Evolutionary conservation across 1,140 invertebrate species (phyloP).

Genomic region (Drosophila subobscura): DNA sequence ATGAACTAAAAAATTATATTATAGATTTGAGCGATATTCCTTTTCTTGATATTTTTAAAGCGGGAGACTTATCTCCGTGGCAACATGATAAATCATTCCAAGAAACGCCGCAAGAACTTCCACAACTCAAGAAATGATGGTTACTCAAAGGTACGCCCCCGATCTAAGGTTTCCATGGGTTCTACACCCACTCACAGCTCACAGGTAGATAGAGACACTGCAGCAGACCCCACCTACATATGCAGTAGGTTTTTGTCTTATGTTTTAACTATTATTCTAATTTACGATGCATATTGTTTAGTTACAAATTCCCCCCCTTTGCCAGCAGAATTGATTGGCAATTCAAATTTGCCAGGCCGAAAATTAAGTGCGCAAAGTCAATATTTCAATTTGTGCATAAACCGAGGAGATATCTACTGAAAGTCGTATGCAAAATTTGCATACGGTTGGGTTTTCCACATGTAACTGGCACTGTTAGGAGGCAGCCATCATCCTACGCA

Average conservation of each 20-base stretch:
- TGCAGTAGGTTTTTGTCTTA: slow-evolving; percentile 38
- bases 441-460: slow-evolving; percentile 29
- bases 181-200: slow-evolving; percentile 30
- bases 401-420: slow-evolving; percentile 34
- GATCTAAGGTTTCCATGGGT: slow-evolving; percentile 13
- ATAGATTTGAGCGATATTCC: no score
- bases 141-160: slow-evolving; percentile 40
- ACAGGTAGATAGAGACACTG: background rate
- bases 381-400: slow-evolving; percentile 71
- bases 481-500: slow-evolving; percentile 44
- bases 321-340: slow-evolving; percentile 57
- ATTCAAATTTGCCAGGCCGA: slow-evolving; percentile 74
- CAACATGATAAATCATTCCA: slow-evolving; percentile 44
- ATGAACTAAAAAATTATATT: no score
- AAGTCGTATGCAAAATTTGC: slow-evolving; percentile 64
- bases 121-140: slow-evolving; percentile 22
- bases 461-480: slow-evolving; percentile 50
- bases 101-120: slow-evolving; percentile 44
- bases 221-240: slow-evolving; percentile 26
- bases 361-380: slow-evolving; percentile 80
- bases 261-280: slow-evolving; percentile 68
- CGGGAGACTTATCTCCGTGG: slow-evolving; percentile 12
- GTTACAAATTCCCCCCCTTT: slow-evolving; percentile 21
- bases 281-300: slow-evolving; percentile 77
- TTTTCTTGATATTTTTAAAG: background rate